Percentiles rank a stretch among this genome's conserved stretches.
phyloP scores from a whole-genome alignment of 2,888 invertebrate genomes.

The Clunio marinus region DNA sequence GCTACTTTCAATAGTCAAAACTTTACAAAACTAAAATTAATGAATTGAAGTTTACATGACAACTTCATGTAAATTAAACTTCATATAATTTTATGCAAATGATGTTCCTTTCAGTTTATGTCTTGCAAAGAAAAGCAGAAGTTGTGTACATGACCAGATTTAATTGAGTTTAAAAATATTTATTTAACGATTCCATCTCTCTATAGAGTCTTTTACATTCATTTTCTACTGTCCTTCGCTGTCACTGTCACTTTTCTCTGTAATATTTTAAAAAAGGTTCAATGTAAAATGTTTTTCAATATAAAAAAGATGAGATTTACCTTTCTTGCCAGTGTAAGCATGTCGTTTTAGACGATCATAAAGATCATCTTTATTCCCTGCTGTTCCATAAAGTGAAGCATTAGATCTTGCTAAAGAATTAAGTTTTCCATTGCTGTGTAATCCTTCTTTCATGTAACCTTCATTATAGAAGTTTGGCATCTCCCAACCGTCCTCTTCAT shows the following conservation, averaged over 20 bases:
- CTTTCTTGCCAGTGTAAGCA: conserved; percentile 92
- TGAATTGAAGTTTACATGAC: no score
- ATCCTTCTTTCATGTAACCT: conserved; percentile 91
- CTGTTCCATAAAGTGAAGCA: conserved; percentile 90
- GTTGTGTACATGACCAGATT: conserved; percentile 36
- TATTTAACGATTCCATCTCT: background rate
- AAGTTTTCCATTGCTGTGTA: conserved; percentile 85
- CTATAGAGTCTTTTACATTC: conserved; percentile 27
- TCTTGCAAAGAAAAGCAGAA: background rate
- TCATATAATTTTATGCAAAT: no score
- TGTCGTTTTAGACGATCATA: conserved; percentile 93
- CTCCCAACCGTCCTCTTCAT: conserved; percentile 95
- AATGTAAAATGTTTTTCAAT: conserved; percentile 26
- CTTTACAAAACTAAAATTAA: no score
- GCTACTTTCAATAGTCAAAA: no score
- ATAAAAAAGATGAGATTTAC: no score
- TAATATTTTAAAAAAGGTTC: conserved; percentile 46
- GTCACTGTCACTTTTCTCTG: conserved; percentile 92
- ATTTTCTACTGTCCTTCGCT: conserved; percentile 79
- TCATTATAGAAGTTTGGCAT: conserved; percentile 97
- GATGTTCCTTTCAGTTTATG: no score
- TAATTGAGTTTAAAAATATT: conserved; percentile 17
- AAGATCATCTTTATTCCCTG: conserved; percentile 93
- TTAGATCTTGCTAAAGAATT: conserved; percentile 89
- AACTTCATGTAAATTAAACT: no score